A percentile compares a stretch with the other conserved stretches of the same genome.
Conservation (phyloP, 2,888 invertebrate species). For the Aporophyla lueneburgensis region DNA sequence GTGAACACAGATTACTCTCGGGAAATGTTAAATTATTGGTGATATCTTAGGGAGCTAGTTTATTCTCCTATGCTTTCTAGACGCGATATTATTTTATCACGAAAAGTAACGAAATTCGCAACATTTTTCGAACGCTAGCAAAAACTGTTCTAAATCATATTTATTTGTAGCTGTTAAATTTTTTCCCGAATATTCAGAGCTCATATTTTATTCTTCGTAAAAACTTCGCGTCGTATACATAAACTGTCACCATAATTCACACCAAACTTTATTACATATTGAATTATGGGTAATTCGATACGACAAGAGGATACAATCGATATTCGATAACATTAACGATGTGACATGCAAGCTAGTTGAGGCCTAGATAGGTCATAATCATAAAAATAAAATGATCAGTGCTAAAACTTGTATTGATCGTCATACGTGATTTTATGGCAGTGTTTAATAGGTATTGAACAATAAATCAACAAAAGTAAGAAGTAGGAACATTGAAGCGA, state of each 20-base stretch:
- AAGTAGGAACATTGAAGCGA: constrained; percentile 8
- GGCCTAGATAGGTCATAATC: constrained; percentile 5
- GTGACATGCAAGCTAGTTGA: constrained; percentile 31
- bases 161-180: constrained; percentile 23
- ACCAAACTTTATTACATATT: constrained; percentile 59
- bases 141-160: constrained; percentile 26
- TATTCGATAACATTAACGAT: constrained; percentile 44
- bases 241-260: constrained; percentile 66
- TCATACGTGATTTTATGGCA: constrained; percentile 32
- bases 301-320: constrained; percentile 34
- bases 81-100: constrained; percentile 26
- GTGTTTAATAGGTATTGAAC: background rate
- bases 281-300: constrained; percentile 52
- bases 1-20: constrained; percentile 75
- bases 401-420: constrained; percentile 24
- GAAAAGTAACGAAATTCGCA: background rate
- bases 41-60: constrained; percentile 47
- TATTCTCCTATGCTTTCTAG: constrained; percentile 20
- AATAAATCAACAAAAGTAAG: background rate
- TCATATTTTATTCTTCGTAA: constrained; percentile 47
- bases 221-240: constrained; percentile 49
- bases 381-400: constrained; percentile 40
- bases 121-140: constrained; percentile 7
- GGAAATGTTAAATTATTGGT: constrained; percentile 62
- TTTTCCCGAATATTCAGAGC: constrained; percentile 18